phyloP scores from a whole-genome alignment of 1,140 invertebrate genomes.

The Drosophila auraria region DNA sequence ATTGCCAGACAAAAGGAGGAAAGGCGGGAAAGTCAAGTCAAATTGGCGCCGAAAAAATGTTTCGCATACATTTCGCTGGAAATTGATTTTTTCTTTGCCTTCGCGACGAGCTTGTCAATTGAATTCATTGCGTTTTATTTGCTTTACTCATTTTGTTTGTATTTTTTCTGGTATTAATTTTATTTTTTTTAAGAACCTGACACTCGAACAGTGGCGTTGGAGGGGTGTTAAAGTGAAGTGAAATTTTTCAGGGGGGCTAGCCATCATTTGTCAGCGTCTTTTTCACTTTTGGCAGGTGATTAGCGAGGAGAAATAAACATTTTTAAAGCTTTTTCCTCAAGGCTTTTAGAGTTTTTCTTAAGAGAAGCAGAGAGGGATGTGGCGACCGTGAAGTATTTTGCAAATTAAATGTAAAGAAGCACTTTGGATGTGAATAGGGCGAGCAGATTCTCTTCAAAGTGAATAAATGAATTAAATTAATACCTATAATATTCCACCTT shows the following conservation, averaged over 20 bases:
- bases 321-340: slow-evolving; percentile 35
- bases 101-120: slow-evolving; percentile 63
- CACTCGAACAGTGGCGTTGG: slow-evolving; percentile 3
- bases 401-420: slow-evolving; percentile 14
- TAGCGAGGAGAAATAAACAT: slow-evolving; percentile 58
- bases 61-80: slow-evolving; percentile 51
- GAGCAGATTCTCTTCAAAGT: background rate
- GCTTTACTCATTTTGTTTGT: slow-evolving; percentile 56
- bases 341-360: background rate
- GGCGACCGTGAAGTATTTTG: slow-evolving; percentile 10
- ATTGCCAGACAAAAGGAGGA: slow-evolving; percentile 53
- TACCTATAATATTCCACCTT: background rate
- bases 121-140: slow-evolving; percentile 79
- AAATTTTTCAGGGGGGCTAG: background rate
- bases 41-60: slow-evolving; percentile 62
- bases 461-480: slow-evolving; percentile 18
- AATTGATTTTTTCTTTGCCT: slow-evolving; percentile 69
- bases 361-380: too few species aligned
- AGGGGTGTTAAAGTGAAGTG: background rate
- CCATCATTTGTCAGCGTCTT: slow-evolving; percentile 76
- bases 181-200: slow-evolving; percentile 29
- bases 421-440: background rate
- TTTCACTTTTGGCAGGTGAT: slow-evolving; percentile 75
- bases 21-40: slow-evolving; percentile 28
- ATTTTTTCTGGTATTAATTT: slow-evolving; percentile 32